These are phyloP conservation scores for Sclerurus mexicanus DNA, from an alignment of 2,113 vertebrate species.

Conservation along the genomic window DNA sequence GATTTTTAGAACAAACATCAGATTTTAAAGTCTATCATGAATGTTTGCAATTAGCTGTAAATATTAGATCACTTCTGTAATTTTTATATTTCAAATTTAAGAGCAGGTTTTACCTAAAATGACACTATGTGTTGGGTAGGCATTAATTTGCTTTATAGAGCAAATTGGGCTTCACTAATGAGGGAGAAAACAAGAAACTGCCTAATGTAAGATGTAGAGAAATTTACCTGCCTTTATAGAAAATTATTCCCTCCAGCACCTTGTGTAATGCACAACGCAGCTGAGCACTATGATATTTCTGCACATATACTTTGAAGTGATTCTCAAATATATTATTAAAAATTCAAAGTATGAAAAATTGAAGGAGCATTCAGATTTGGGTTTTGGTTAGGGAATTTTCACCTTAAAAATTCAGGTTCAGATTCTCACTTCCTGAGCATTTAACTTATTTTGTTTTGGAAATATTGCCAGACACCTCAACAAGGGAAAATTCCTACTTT, in stretches of 20 bases:
- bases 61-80: not conserved
- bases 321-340: not conserved
- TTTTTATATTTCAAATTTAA: not conserved
- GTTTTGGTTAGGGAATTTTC: not conserved
- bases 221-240: not conserved
- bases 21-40: not conserved
- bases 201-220: not conserved
- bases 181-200: not conserved
- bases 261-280: not conserved
- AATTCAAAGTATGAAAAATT: not conserved
- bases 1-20: not conserved
- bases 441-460: not conserved
- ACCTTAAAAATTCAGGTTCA: not conserved
- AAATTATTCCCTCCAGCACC: not conserved
- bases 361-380: not conserved
- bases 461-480: not conserved
- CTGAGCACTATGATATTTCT: not conserved
- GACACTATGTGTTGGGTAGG: not conserved
- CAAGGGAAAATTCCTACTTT: not conserved
- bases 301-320: not conserved
- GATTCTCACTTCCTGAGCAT: not conserved
- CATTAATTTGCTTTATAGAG: not conserved
- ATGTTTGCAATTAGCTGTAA: not conserved
- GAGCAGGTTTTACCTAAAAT: not conserved
- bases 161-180: not conserved